A percentile compares a stretch with the other conserved stretches of the same genome.
Conservation (phyloP, 2,113 vertebrate genomes). For the Brienomyrus longianalis region DNA sequence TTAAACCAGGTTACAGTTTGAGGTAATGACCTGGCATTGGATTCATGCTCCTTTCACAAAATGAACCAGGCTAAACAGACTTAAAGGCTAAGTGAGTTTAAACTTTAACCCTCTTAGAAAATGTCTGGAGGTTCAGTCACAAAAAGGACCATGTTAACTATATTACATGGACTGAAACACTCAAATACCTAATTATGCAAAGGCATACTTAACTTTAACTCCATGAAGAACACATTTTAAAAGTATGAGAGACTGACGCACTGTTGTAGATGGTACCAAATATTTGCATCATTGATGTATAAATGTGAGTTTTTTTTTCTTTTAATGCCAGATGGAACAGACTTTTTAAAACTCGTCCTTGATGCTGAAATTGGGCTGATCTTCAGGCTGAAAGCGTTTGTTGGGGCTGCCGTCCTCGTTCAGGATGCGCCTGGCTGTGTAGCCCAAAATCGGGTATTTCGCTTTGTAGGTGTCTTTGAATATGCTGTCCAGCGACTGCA, state of each 20-base stretch:
- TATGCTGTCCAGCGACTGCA: conserved; percentile 73
- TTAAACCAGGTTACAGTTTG: not conserved
- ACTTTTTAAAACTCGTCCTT: conserved; percentile 80
- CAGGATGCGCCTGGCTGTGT: conserved; percentile 78
- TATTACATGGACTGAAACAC: not conserved
- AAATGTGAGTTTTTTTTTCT: not conserved
- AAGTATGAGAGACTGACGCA: not conserved
- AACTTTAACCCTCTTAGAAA: not conserved
- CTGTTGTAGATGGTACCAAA: not conserved
- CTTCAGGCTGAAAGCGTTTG: conserved; percentile 80
- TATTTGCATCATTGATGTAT: not conserved
- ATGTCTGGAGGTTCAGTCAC: not conserved
- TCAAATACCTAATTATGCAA: not conserved
- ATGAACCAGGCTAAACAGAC: not conserved
- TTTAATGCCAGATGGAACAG: not conserved
- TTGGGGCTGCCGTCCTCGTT: conserved; percentile 84
- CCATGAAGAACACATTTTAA: not conserved
- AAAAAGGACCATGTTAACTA: not conserved
- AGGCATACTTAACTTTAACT: not conserved
- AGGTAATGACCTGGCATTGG: not conserved
- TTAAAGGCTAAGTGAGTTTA: not conserved
- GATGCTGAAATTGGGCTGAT: conserved; percentile 79
- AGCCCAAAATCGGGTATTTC: conserved; percentile 92
- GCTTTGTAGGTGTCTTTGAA: conserved; percentile 87
- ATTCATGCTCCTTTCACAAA: not conserved